These are phyloP conservation scores for Luehdorfia chinensis DNA, from an alignment of 1,140 invertebrate species.

Conservation along the genomic window DNA sequence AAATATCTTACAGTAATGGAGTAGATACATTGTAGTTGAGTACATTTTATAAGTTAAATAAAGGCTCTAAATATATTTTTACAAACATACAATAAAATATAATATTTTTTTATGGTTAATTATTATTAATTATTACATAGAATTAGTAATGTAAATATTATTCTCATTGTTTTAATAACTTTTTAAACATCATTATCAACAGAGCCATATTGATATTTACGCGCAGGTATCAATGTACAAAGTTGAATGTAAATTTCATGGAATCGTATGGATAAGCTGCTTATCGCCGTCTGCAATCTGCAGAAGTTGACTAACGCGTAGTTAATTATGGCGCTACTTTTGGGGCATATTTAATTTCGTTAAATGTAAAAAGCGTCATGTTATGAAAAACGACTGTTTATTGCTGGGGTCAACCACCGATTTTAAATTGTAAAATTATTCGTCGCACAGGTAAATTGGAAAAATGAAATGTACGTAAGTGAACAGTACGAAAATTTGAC, in stretches of 20 bases:
- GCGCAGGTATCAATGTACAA: conserved; percentile 5
- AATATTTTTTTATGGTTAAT: no score
- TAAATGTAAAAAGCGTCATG: conserved; percentile 16
- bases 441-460: no score
- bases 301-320: conserved; percentile 26
- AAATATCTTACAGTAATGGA: no score
- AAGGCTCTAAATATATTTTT: no score
- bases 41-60: no score
- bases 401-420: conserved; percentile 19
- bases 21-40: no score
- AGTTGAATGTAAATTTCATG: conserved; percentile 39
- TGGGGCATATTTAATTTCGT: conserved; percentile 23
- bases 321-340: conserved; percentile 27
- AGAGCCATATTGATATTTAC: conserved; percentile 4
- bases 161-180: no score
- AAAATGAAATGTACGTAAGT: no score
- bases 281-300: conserved; percentile 53
- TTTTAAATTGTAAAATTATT: neutral
- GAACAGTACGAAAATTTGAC: no score
- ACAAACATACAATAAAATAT: no score
- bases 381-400: conserved; percentile 7
- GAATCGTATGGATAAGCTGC: conserved; percentile 30
- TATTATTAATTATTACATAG: no score
- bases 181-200: neutral
- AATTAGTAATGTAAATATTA: no score